These are phyloP conservation scores for Cyprinus carpio DNA, from an alignment of 2,113 vertebrate genomes.

Conservation along the genomic window DNA sequence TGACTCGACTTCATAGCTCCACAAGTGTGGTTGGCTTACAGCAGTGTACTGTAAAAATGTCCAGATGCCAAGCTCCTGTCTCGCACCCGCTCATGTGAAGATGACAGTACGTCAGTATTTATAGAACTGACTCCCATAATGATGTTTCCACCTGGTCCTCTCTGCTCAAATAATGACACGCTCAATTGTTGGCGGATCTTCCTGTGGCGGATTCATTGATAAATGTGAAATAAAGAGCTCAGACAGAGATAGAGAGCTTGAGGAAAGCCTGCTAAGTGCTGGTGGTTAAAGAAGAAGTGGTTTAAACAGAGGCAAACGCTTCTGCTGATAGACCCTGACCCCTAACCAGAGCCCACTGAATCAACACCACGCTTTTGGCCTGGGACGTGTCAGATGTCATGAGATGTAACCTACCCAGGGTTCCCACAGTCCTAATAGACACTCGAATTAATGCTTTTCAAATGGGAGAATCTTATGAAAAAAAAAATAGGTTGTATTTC, in stretches of 20 bases:
- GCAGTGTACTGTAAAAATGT: slow-evolving; percentile 21
- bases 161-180: background rate
- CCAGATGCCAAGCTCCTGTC: background rate
- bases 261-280: slow-evolving; percentile 1
- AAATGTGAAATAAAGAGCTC: background rate
- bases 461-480: background rate
- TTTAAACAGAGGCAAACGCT: background rate
- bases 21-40: background rate
- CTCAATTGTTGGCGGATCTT: background rate
- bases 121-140: slow-evolving; percentile 42
- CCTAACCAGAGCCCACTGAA: slow-evolving; percentile 14
- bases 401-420: background rate
- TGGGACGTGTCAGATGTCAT: slow-evolving; percentile 15
- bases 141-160: slow-evolving; percentile 43
- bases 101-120: slow-evolving; percentile 24
- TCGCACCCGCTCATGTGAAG: background rate
- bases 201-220: background rate
- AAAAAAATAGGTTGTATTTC: background rate
- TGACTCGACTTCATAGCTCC: background rate
- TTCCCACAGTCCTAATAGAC: background rate
- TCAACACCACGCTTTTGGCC: background rate
- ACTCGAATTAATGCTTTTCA: background rate
- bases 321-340: slow-evolving; percentile 8
- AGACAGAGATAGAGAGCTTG: background rate
- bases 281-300: slow-evolving; percentile 5